Evolutionary conservation across 2,113 vertebrate species (phyloP).

Genomic region (Puma concolor): DNA sequence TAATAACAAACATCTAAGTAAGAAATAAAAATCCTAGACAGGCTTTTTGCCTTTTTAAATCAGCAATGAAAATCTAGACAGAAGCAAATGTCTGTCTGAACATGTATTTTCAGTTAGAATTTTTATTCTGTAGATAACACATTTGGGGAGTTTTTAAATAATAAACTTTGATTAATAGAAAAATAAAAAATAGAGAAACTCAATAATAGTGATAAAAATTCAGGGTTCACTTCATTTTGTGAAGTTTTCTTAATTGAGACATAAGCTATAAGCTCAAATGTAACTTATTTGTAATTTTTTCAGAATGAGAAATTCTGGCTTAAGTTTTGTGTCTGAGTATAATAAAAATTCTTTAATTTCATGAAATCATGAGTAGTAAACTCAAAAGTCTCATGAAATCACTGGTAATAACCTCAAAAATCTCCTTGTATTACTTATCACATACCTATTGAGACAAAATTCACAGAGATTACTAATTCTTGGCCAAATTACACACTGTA

Average conservation of each 20-base stretch:
- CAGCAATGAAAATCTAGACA: not conserved
- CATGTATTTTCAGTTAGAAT: not conserved
- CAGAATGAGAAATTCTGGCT: not conserved
- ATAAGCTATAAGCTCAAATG: not conserved
- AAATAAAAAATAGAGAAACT: not conserved
- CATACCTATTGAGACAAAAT: not conserved
- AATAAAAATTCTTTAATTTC: not conserved
- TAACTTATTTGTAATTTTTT: constrained; percentile 18
- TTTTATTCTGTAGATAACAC: not conserved
- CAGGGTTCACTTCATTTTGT: not conserved
- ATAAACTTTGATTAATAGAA: not conserved
- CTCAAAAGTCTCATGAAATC: not conserved
- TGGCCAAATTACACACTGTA: not conserved
- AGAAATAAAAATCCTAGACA: not conserved
- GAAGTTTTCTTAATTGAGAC: not conserved
- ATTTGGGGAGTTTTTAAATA: not conserved
- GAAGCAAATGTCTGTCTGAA: not conserved
- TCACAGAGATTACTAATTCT: not conserved
- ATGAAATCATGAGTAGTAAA: not conserved
- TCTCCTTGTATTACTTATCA: not conserved
- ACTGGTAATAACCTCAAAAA: not conserved
- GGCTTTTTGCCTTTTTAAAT: not conserved
- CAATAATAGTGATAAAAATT: not conserved
- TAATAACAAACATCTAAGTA: not conserved
- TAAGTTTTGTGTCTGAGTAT: not conserved